Base-by-base conservation (phyloP, 2,888 invertebrate species). In the Sinopyrophorus schimmeli region DNA sequence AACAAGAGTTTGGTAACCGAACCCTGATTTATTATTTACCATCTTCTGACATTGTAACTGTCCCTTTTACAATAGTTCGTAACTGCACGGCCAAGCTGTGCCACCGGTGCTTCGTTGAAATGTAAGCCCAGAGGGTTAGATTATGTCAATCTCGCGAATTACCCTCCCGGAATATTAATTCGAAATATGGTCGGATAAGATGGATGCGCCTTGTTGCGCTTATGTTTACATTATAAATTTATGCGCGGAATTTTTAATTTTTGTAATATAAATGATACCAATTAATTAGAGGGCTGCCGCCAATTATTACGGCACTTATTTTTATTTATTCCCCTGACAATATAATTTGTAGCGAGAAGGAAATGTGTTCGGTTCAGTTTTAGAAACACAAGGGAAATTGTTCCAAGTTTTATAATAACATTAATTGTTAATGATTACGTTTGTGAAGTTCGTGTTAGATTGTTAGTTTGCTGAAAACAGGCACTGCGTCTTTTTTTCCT, bases 61-160 rank as follows among this genome's bases (percentile, higher is more conserved):
- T 30, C 39, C 39, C 27, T 38, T 20, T 30, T 18, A 40, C 39
- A 38, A 46, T 26, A 46, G 38, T 38, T 44, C 20, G 28, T 30
- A 44, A 37, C 21, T 44, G 44, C 21, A 26, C 30, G 46, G 30
- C 26, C 35, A 35, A 28, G 11, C 24, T 23, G 37, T 23, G 44
- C 28, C 28, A 15, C 28, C 27, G 37, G 44, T 30, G 35, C 35
- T 12, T 21, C 32, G 41, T 26, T 32, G 43, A 43, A 43, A 43
- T 39, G 43, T 43, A 49, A 43, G 43, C 43, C 42, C 38, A 31
- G 38, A 43, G 49, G 49, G 49, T 49, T 49, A 49, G 42, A 49
- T 43, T 49, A 49, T 49, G 49, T 49, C 49, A 49, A 49, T 49
- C 49, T 49, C 43, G 49, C 42, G 49, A 49, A 38, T 42, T 49